These are phyloP conservation scores for Pituophis catenifer DNA, from an alignment of 2,113 vertebrate species.

Conservation along the genomic window DNA sequence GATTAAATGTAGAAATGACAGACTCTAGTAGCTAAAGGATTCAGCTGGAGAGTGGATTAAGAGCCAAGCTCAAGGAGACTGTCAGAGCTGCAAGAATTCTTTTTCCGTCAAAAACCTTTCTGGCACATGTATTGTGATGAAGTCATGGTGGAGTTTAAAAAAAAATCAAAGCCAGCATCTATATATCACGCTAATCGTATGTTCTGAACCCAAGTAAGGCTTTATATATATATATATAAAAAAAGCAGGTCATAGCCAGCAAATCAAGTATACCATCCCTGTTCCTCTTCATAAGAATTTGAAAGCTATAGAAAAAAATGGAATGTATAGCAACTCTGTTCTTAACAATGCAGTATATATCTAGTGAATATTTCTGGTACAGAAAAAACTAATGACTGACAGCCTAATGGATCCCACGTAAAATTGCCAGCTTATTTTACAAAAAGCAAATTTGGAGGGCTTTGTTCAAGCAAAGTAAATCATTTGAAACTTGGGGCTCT, in stretches of 20 bases:
- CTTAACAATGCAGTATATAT: neutral
- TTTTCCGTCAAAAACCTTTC: fast-evolving
- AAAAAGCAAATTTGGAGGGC: neutral
- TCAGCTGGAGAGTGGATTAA: slow-evolving; percentile 10
- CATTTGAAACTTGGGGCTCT: neutral
- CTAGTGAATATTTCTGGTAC: neutral
- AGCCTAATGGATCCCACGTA: neutral
- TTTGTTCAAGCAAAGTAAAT: neutral
- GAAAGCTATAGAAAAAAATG: neutral
- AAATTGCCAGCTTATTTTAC: neutral
- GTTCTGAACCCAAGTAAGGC: neutral
- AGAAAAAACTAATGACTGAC: neutral
- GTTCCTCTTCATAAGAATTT: neutral
- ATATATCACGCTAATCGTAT: neutral
- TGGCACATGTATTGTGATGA: slow-evolving; percentile 12
- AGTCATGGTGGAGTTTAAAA: slow-evolving; percentile 11
- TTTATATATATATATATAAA: too few relatives aligned
- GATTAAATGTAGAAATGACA: slow-evolving; percentile 39
- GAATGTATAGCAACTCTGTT: neutral
- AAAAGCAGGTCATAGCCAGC: neutral
- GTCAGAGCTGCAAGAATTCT: slow-evolving; percentile 4
- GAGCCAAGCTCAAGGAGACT: neutral
- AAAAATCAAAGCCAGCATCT: neutral
- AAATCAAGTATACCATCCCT: neutral
- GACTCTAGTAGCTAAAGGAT: slow-evolving; percentile 36